A percentile compares a stretch with the other conserved stretches of the same genome.
Evolutionary conservation across 2,113 vertebrate species (phyloP).

Genomic region (Silurus asotus): DNA sequence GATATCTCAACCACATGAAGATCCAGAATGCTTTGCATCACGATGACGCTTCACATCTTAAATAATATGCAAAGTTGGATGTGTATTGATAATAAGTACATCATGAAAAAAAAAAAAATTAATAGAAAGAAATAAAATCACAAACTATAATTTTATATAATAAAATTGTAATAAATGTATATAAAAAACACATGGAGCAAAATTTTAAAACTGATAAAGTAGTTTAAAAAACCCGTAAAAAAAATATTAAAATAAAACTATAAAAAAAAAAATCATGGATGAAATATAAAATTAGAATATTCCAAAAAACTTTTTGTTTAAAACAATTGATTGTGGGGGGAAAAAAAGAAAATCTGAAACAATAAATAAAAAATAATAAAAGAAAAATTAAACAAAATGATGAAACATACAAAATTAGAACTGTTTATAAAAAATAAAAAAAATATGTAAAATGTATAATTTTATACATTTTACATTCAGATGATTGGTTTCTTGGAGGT

Average conservation of each 20-base stretch:
- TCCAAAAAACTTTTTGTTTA: no score
- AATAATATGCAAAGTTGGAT: not conserved
- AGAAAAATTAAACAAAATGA: not conserved
- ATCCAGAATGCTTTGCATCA: not conserved
- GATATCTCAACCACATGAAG: not conserved
- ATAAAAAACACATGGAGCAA: not conserved
- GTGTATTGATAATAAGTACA: not conserved
- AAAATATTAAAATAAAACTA: not conserved
- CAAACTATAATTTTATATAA: not conserved
- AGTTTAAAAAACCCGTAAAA: not conserved
- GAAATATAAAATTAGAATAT: not conserved
- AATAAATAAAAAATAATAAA: not conserved
- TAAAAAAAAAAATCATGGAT: not conserved
- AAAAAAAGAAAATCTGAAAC: not conserved
- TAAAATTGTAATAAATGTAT: not conserved
- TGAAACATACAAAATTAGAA: not conserved
- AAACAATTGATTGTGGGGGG: not conserved
- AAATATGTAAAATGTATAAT: no score
- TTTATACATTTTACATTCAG: not conserved
- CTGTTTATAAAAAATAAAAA: no score
- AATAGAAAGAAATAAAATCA: not conserved
- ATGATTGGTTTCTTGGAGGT: not conserved
- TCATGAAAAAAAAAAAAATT: not conserved
- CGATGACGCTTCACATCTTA: not conserved
- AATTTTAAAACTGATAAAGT: not conserved